Percentiles rank a stretch among this genome's conserved stretches.
phyloP scores from a whole-genome alignment of 2,888 invertebrate genomes.

The Ophioninae sp. region DNA sequence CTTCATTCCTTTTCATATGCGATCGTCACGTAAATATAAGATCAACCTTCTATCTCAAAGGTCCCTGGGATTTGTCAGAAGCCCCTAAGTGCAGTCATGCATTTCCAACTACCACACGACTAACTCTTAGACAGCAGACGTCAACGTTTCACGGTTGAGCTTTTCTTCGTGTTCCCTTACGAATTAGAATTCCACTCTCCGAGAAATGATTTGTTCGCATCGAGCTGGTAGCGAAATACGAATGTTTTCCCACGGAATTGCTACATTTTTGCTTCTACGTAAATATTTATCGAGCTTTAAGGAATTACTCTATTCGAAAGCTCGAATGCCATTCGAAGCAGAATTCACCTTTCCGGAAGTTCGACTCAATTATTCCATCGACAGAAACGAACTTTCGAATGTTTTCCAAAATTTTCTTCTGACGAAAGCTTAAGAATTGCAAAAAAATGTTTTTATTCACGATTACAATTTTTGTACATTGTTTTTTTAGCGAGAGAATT shows the following conservation, averaged over 20 bases:
- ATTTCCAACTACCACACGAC: constrained; percentile 17
- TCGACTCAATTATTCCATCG: not conserved
- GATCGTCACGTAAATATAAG: constrained; percentile 19
- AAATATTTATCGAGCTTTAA: not conserved
- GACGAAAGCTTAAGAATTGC: no score
- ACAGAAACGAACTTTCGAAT: not conserved
- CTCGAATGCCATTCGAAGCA: not conserved
- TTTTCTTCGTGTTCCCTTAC: not conserved
- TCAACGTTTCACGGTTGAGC: constrained; percentile 12
- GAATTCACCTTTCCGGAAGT: not conserved
- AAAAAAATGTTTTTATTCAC: no score
- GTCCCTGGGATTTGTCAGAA: constrained; percentile 21
- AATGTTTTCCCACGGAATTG: not conserved
- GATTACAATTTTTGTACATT: no score
- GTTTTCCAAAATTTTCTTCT: no score
- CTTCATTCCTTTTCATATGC: not conserved
- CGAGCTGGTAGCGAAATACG: not conserved
- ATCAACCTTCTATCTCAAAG: constrained; percentile 41
- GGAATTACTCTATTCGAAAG: not conserved
- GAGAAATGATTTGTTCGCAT: not conserved
- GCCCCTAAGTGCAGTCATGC: constrained; percentile 22
- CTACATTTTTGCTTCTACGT: not conserved
- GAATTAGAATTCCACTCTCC: not conserved
- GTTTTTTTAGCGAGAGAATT: no score
- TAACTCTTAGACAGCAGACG: constrained; percentile 4